Percentiles rank a stretch among this genome's conserved stretches.
phyloP scores from a whole-genome alignment of 1,140 invertebrate genomes.

The Metopolophium dirhodum region DNA sequence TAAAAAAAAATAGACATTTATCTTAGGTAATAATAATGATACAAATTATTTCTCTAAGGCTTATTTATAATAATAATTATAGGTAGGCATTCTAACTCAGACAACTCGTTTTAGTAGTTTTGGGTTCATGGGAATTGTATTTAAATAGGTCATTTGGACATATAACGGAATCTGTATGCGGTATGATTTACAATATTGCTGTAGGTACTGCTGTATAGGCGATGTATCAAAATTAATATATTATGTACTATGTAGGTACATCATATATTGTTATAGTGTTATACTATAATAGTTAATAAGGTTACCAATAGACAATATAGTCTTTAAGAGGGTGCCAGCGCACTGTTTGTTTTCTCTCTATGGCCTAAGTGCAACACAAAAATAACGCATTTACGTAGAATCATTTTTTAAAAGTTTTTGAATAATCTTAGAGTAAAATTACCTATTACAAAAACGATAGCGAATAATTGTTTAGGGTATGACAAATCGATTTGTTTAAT shows the following conservation, averaged over 20 bases:
- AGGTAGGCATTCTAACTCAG: neutral
- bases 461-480: too few species aligned
- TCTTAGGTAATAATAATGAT: too few species aligned
- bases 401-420: too few species aligned
- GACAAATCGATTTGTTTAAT: too few species aligned
- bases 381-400: too few species aligned
- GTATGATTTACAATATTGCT: neutral
- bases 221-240: neutral
- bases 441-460: too few species aligned
- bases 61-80: neutral
- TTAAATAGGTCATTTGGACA: constrained; percentile 14
- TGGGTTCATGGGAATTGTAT: neutral
- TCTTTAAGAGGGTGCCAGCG: neutral
- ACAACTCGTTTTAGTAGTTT: neutral
- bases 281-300: neutral
- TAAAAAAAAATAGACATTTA: neutral
- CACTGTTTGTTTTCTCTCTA: too few species aligned
- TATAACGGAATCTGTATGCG: neutral
- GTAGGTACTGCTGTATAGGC: neutral
- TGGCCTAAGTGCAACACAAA: too few species aligned
- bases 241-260: neutral
- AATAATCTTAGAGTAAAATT: too few species aligned
- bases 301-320: neutral
- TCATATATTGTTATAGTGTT: neutral
- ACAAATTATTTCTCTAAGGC: neutral